Percentiles rank a stretch among this genome's conserved stretches.
Conservation (phyloP, 2,888 invertebrate genomes). For the Nemotelus nigrinus region DNA sequence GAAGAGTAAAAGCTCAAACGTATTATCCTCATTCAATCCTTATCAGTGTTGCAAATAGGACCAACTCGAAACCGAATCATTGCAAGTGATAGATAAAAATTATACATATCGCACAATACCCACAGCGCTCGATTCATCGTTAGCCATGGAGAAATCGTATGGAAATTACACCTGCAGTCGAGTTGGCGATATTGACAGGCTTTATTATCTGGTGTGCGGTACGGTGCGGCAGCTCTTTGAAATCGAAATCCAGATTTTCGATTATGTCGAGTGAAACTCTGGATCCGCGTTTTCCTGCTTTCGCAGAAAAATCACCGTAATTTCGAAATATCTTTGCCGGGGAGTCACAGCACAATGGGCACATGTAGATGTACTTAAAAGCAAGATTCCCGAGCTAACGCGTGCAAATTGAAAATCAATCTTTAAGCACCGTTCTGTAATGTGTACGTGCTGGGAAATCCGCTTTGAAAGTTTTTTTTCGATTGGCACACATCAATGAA, state of each 20-base stretch:
- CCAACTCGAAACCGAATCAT: conserved; percentile 31
- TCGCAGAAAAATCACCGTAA: conserved; percentile 25
- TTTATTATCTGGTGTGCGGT: background rate
- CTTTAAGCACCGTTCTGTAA: conserved; percentile 10
- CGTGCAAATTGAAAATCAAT: conserved; percentile 39
- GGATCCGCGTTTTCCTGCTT: background rate
- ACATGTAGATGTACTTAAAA: conserved; percentile 39
- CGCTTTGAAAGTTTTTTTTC: conserved; percentile 2
- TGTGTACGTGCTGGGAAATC: conserved; percentile 5
- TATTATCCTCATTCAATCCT: conserved; percentile 24
- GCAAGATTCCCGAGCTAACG: conserved; percentile 15
- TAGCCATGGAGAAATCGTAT: conserved; percentile 1
- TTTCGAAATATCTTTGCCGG: conserved; percentile 18
- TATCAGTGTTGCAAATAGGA: conserved; percentile 32
- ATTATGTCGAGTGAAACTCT: conserved; percentile 6
- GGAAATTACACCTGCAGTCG: conserved; percentile 20
- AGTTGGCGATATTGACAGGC: conserved; percentile 14
- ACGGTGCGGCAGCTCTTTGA: conserved; percentile 9
- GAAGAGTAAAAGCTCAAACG: background rate
- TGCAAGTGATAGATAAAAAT: conserved; percentile 36
- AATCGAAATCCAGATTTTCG: conserved; percentile 25
- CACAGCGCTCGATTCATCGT: background rate
- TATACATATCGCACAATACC: background rate
- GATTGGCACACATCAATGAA: conserved; percentile 1
- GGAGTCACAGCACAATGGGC: conserved; percentile 19